A percentile compares a stretch with the other conserved stretches of the same genome.
Evolutionary conservation across 2,888 invertebrate species (phyloP).

Genomic region (Drosophila tanythrix): DNA sequence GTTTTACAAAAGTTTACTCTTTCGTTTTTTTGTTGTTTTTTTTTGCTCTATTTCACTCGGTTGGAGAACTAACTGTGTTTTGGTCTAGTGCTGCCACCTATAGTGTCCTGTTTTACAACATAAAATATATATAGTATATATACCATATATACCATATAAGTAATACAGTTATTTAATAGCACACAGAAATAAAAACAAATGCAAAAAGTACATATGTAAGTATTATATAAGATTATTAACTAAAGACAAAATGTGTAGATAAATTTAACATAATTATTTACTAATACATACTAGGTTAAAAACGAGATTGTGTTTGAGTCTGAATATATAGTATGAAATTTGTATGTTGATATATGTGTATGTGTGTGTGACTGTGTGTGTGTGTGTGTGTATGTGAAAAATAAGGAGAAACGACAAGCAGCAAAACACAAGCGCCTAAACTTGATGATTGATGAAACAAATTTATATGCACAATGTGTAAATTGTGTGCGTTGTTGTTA

Average conservation of each 20-base stretch:
- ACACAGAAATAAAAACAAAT: conserved; percentile 37
- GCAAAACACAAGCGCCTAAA: conserved; percentile 44
- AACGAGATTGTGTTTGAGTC: conserved; percentile 20
- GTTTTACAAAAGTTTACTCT: conserved; percentile 6
- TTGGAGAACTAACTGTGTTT: conserved; percentile 44
- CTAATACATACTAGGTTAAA: conserved; percentile 43
- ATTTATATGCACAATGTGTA: conserved; percentile 20
- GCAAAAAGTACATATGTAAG: conserved; percentile 13
- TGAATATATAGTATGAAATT: conserved; percentile 1
- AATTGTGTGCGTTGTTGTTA: conserved; percentile 21
- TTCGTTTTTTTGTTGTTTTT: conserved; percentile 6
- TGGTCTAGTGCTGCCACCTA: conserved; percentile 44
- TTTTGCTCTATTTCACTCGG: conserved; percentile 12
- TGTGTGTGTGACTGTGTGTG: not conserved
- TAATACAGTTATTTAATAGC: conserved; percentile 33
- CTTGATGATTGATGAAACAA: conserved; percentile 6
- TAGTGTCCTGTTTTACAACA: conserved; percentile 41
- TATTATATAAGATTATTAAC: conserved; percentile 27
- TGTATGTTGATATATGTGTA: conserved; percentile 3
- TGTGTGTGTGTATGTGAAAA: conserved; percentile 23
- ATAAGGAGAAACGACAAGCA: conserved; percentile 42
- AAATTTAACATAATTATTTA: conserved; percentile 32
- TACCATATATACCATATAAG: conserved; percentile 2
- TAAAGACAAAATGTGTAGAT: conserved; percentile 29
- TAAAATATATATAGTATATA: conserved; percentile 13